A percentile compares a stretch with the other conserved stretches of the same genome.
These are phyloP conservation scores for Diabrotica undecimpunctata DNA, from an alignment of 1,140 invertebrate species.

Conservation along the genomic window DNA sequence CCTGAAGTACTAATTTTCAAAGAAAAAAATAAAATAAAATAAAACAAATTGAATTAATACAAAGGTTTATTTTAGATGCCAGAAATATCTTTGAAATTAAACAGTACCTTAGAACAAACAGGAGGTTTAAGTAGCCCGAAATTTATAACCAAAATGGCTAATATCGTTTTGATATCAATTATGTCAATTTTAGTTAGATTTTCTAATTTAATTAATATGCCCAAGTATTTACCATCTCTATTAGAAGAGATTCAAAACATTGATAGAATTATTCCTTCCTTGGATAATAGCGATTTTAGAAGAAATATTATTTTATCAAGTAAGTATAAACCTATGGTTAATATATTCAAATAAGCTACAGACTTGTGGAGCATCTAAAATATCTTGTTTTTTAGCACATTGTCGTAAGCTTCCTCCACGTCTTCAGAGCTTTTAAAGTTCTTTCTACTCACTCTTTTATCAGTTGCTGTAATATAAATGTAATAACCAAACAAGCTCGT, in stretches of 20 bases:
- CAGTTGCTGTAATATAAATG: too few species aligned
- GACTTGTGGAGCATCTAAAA: too few species aligned
- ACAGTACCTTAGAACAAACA: background rate
- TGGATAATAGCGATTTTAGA: background rate
- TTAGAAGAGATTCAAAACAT: background rate
- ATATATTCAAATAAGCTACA: background rate
- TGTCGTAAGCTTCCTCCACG: too few species aligned
- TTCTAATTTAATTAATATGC: background rate
- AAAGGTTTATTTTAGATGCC: background rate
- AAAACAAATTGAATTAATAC: background rate
- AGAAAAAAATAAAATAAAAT: too few species aligned
- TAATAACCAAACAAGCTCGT: too few species aligned
- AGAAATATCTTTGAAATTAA: background rate
- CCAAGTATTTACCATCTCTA: background rate
- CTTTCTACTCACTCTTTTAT: too few species aligned
- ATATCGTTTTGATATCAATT: conserved; percentile 13
- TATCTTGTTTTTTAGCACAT: too few species aligned
- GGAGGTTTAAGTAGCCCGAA: background rate
- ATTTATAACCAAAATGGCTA: conserved; percentile 11
- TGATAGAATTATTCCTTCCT: background rate
- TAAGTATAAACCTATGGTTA: background rate
- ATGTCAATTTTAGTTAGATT: conserved; percentile 4
- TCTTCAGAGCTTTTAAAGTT: too few species aligned
- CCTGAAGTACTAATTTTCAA: background rate
- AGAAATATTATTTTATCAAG: conserved; percentile 3